phyloP scores from a whole-genome alignment of 2,888 invertebrate genomes.

The Pristionchus entomophagus region DNA sequence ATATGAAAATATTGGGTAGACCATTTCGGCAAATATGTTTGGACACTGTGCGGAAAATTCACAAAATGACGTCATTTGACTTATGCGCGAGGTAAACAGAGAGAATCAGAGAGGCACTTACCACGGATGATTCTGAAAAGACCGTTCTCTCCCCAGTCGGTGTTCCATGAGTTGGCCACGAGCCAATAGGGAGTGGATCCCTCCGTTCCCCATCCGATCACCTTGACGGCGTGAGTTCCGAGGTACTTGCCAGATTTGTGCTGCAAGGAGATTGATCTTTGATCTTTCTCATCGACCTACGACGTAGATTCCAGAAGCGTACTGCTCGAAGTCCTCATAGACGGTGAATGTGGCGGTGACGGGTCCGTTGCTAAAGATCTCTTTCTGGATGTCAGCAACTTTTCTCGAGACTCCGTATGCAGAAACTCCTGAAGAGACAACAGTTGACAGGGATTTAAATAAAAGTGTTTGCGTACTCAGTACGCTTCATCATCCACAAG shows the following conservation, averaged over 20 bases:
- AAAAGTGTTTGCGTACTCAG: no score
- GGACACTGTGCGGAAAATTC: no score
- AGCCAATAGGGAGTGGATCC: no score
- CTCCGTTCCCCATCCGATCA: conserved; percentile 86
- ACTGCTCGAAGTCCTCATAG: conserved; percentile 65
- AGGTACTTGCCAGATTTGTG: conserved; percentile 84
- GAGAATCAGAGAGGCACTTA: no score
- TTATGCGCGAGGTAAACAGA: no score
- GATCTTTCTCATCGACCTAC: conserved; percentile 77
- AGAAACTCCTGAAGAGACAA: conserved; percentile 54
- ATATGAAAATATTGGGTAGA: no score
- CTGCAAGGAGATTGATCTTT: conserved; percentile 80
- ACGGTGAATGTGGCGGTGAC: conserved; percentile 64
- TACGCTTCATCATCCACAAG: no score
- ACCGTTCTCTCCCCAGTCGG: conserved; percentile 88
- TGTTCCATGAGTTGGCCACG: no score
- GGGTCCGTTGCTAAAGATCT: conserved; percentile 82
- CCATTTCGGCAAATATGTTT: no score
- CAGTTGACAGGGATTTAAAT: no score
- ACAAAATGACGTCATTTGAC: no score
- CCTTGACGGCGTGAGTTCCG: conserved; percentile 89
- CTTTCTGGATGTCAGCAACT: conserved; percentile 70
- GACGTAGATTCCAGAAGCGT: conserved; percentile 78
- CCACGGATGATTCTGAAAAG: conserved; percentile 49
- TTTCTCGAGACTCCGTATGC: conserved; percentile 69